phyloP scores from a whole-genome alignment of 2,888 invertebrate species.

The Tiliacea citrago region DNA sequence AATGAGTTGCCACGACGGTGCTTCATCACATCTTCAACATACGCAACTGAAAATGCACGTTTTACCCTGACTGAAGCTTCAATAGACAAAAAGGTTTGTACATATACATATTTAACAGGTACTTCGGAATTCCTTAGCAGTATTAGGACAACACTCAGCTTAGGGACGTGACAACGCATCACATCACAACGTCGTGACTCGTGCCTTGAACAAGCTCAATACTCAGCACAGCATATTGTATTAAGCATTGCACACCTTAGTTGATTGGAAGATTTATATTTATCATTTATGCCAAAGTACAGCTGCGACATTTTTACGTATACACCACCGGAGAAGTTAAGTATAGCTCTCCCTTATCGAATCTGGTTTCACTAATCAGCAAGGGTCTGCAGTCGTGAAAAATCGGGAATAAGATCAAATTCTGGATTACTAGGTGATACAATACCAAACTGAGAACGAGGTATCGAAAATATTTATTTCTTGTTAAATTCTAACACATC shows the following conservation, averaged over 20 bases:
- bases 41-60: background rate
- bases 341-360: background rate
- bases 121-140: background rate
- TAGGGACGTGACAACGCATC: background rate
- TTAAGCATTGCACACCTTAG: too few species aligned
- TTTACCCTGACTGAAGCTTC: background rate
- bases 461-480: background rate
- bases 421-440: background rate
- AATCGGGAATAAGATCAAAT: background rate
- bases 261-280: background rate
- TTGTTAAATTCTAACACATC: background rate
- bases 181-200: background rate
- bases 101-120: too few species aligned
- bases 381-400: background rate
- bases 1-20: background rate
- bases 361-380: background rate
- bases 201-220: background rate
- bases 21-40: background rate
- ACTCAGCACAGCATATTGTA: too few species aligned
- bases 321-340: background rate
- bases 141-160: background rate
- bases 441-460: background rate
- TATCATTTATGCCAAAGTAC: background rate
- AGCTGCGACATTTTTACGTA: background rate
- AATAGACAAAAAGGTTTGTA: constrained; percentile 9